Evolutionary conservation across 2,888 invertebrate genomes (phyloP).

Genomic region (Alloplasta piceator): DNA sequence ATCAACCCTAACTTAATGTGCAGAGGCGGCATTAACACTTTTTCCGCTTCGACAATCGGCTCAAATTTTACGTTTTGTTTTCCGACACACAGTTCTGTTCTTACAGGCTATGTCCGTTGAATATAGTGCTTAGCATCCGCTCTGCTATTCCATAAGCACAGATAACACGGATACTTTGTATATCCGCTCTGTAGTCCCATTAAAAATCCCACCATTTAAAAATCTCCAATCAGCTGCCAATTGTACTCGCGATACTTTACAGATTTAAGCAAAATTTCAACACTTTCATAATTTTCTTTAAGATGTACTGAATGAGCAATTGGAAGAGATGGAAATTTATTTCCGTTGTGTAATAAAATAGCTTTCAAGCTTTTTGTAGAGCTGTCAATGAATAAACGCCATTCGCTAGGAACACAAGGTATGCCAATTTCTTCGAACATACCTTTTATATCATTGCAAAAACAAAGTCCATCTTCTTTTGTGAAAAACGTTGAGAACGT

Average conservation of each 20-base stretch:
- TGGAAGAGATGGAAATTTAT: slow-evolving; percentile 64
- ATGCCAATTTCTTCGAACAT: no score
- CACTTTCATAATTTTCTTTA: slow-evolving; percentile 74
- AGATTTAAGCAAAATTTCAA: slow-evolving; percentile 70
- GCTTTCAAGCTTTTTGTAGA: slow-evolving; percentile 44
- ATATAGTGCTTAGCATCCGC: slow-evolving; percentile 20
- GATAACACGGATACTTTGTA: slow-evolving; percentile 71
- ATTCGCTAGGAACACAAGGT: slow-evolving; percentile 24
- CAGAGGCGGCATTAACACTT: slow-evolving; percentile 8
- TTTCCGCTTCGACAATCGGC: slow-evolving; percentile 32
- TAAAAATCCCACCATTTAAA: slow-evolving; percentile 74
- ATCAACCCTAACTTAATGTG: slow-evolving; percentile 70
- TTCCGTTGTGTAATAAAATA: slow-evolving; percentile 48
- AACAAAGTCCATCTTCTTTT: no score
- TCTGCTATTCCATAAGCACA: slow-evolving; percentile 71
- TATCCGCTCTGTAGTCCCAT: slow-evolving; percentile 63
- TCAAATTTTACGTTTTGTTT: slow-evolving; percentile 40
- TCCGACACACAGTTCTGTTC: slow-evolving; percentile 27
- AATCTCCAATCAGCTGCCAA: slow-evolving; percentile 72
- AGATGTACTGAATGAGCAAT: slow-evolving; percentile 73
- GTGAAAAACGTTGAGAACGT: no score
- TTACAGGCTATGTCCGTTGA: no score
- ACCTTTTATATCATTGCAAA: no score
- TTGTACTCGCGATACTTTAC: slow-evolving; percentile 73
- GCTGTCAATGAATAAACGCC: slow-evolving; percentile 42